Evolutionary conservation across 2,888 invertebrate species (phyloP).

Genomic region (Coelopa pilipes): DNA sequence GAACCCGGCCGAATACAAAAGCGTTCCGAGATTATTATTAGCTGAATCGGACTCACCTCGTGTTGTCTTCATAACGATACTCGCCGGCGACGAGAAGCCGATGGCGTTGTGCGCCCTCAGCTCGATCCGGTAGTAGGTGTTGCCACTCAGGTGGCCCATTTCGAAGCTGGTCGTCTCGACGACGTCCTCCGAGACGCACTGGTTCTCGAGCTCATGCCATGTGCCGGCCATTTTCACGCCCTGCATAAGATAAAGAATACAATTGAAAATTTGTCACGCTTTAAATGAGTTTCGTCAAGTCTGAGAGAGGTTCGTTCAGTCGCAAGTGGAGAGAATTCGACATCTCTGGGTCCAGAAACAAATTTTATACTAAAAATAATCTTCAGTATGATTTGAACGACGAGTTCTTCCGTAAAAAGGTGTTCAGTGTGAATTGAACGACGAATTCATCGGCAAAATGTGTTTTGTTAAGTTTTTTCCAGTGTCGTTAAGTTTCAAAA

Average conservation of each 20-base stretch:
- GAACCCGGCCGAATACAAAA: slow-evolving; percentile 66
- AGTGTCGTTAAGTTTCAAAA: slow-evolving; percentile 14
- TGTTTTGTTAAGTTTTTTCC: neutral
- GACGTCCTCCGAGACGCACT: slow-evolving; percentile 72
- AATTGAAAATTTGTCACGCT: neutral
- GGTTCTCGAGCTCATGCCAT: slow-evolving; percentile 71
- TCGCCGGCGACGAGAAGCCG: slow-evolving; percentile 82
- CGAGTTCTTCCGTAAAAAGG: too few relatives aligned
- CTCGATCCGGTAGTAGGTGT: slow-evolving; percentile 86
- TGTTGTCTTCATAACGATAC: slow-evolving; percentile 84
- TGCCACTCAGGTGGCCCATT: slow-evolving; percentile 77
- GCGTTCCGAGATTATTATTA: slow-evolving; percentile 67
- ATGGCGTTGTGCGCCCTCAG: slow-evolving; percentile 87
- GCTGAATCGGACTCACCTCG: slow-evolving; percentile 79
- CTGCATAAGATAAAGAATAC: slow-evolving; percentile 62
- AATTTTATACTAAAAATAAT: too few relatives aligned
- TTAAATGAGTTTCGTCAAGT: too few relatives aligned
- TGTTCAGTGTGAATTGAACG: too few relatives aligned
- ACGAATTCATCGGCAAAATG: too few relatives aligned
- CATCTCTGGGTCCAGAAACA: too few relatives aligned
- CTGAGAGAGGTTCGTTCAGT: too few relatives aligned
- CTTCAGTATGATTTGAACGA: too few relatives aligned
- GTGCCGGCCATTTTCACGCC: slow-evolving; percentile 75
- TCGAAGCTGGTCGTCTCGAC: slow-evolving; percentile 76
- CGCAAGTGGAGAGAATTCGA: too few relatives aligned